phyloP scores from a whole-genome alignment of 1,140 invertebrate genomes.

The Drosophila truncata region DNA sequence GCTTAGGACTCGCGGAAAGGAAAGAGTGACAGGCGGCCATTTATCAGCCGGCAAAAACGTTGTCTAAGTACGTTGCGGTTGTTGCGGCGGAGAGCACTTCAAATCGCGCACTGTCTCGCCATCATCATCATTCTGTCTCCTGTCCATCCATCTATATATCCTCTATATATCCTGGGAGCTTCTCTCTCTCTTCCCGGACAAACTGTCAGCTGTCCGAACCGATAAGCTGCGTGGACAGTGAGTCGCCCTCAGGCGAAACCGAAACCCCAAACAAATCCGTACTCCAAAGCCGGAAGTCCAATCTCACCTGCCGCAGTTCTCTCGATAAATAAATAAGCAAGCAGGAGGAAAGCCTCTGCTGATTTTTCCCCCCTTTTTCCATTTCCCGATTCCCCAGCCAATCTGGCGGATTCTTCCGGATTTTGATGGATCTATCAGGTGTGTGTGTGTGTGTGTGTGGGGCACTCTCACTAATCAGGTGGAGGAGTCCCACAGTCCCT shows the following conservation, averaged over 20 bases:
- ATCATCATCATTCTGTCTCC: slow-evolving; percentile 20
- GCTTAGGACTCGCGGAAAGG: slow-evolving; percentile 18
- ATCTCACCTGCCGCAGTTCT: slow-evolving; percentile 37
- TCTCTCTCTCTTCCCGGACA: slow-evolving; percentile 14
- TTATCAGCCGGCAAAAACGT: slow-evolving; percentile 59
- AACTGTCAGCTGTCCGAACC: slow-evolving; percentile 74
- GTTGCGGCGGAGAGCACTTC: slow-evolving; percentile 54
- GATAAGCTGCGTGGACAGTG: slow-evolving; percentile 56
- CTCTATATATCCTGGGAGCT: slow-evolving; percentile 1
- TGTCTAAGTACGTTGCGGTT: slow-evolving; percentile 74
- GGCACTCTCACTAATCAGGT: slow-evolving; percentile 61
- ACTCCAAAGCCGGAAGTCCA: slow-evolving; percentile 16
- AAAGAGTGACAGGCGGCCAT: slow-evolving; percentile 66
- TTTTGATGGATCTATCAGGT: slow-evolving; percentile 63
- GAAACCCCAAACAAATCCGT: slow-evolving; percentile 15
- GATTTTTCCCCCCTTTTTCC: slow-evolving; percentile 3
- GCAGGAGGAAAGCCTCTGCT: background rate
- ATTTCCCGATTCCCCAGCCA: slow-evolving; percentile 24
- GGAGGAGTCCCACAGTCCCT: slow-evolving; percentile 46
- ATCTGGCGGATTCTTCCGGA: slow-evolving; percentile 39
- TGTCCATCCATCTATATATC: slow-evolving; percentile 6
- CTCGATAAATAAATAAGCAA: slow-evolving; percentile 58
- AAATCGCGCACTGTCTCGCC: slow-evolving; percentile 45
- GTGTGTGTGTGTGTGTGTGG: slow-evolving; percentile 18
- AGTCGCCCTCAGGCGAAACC: slow-evolving; percentile 22